These are phyloP conservation scores for Timema podura DNA, from an alignment of 2,888 invertebrate species.

Conservation along the genomic window DNA sequence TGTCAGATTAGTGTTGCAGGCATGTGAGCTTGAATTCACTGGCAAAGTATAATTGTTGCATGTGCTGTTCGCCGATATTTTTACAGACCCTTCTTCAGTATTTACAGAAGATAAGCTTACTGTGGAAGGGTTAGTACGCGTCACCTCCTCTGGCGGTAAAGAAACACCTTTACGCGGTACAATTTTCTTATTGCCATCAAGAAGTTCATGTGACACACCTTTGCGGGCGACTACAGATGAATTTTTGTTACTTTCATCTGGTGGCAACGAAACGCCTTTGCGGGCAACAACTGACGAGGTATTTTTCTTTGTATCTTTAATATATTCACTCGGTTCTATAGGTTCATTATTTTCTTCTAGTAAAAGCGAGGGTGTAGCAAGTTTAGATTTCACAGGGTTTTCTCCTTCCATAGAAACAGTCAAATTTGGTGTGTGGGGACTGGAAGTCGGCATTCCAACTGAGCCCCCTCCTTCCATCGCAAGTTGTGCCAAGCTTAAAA, in stretches of 20 bases:
- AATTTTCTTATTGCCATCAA: slow-evolving; percentile 15
- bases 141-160: neutral
- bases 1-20: too few relatives aligned
- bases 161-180: slow-evolving; percentile 26
- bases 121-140: neutral
- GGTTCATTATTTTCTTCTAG: too few relatives aligned
- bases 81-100: too few relatives aligned
- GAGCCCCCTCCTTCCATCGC: slow-evolving; percentile 8
- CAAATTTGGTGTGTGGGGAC: neutral
- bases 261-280: neutral
- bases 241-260: slow-evolving; percentile 50
- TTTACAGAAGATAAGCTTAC: too few relatives aligned
- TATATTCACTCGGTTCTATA: too few relatives aligned
- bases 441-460: neutral
- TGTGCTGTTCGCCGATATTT: neutral
- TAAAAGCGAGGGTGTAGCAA: too few relatives aligned
- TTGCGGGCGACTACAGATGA: slow-evolving; percentile 24
- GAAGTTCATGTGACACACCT: slow-evolving; percentile 15
- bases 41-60: neutral
- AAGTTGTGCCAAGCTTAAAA: neutral
- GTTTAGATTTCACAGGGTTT: too few relatives aligned
- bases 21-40: neutral
- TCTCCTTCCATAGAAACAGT: too few relatives aligned
- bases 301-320: too few relatives aligned
- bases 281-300: neutral